A percentile compares a stretch with the other conserved stretches of the same genome.
Evolutionary conservation across 2,888 invertebrate species (phyloP).

Genomic region (Pristionchus exspectatus): DNA sequence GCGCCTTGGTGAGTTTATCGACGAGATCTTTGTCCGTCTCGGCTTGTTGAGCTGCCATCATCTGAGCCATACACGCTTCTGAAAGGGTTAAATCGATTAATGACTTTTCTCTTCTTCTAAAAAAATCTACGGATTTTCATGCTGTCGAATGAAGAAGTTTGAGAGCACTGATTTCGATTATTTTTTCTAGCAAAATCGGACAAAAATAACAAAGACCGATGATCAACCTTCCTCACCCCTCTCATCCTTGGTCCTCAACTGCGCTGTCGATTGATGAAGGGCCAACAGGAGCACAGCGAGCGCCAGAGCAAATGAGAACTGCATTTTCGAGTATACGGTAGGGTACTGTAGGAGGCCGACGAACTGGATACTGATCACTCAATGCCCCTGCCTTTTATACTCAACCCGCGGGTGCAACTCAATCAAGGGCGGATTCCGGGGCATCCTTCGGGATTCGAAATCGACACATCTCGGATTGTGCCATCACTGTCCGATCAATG

Average conservation of each 20-base stretch:
- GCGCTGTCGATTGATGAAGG: conserved; percentile 1
- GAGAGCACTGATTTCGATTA: no score
- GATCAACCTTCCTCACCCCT: not conserved
- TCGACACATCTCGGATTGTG: not conserved
- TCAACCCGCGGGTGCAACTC: not conserved
- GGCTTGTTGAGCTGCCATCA: not conserved
- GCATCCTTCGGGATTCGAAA: not conserved
- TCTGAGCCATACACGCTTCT: conserved; percentile 9
- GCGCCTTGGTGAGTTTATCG: not conserved
- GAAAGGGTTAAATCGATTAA: not conserved
- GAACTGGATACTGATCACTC: not conserved
- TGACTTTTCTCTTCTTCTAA: not conserved
- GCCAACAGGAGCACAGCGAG: not conserved
- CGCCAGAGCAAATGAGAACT: not conserved
- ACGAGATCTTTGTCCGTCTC: not conserved
- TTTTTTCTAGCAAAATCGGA: not conserved
- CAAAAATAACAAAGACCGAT: not conserved
- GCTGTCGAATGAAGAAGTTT: no score
- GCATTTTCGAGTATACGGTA: not conserved
- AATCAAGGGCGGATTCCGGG: not conserved
- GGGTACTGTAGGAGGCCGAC: not conserved
- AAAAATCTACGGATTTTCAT: not conserved
- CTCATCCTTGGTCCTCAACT: not conserved
- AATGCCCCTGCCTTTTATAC: not conserved
- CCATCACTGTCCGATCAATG: not conserved